Conservation (phyloP, 2,797 vertebrate species). For the Cetoscarus ocellatus region DNA sequence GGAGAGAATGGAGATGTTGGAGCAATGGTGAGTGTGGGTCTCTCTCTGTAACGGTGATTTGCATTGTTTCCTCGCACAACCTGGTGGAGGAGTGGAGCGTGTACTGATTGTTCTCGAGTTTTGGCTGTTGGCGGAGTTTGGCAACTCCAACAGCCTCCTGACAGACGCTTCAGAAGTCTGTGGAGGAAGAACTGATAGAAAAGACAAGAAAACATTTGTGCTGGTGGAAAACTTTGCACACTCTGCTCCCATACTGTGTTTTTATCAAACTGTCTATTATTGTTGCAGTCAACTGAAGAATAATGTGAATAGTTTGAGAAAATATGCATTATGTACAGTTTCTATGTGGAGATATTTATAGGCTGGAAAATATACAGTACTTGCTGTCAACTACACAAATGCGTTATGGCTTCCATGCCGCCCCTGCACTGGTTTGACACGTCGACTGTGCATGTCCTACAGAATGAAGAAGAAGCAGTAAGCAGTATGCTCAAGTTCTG, state of each 20-base stretch:
- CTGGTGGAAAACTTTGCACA: conserved; percentile 4
- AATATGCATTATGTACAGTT: no score
- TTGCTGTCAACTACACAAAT: no score
- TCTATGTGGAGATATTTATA: no score
- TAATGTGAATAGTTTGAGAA: no score
- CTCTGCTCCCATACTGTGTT: not conserved
- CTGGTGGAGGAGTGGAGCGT: conserved; percentile 25
- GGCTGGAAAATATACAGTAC: no score
- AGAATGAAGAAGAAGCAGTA: no score
- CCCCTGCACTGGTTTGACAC: no score
- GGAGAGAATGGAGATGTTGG: conserved; percentile 98
- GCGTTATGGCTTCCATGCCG: no score
- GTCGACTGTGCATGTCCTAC: no score
- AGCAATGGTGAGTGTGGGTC: conserved; percentile 89
- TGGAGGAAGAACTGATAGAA: conserved; percentile 17
- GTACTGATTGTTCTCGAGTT: conserved; percentile 38
- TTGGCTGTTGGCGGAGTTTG: conserved; percentile 38
- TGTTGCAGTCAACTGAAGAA: no score
- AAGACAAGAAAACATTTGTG: conserved; percentile 29
- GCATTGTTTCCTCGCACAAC: conserved; percentile 38
- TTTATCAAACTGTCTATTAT: not conserved
- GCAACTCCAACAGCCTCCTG: conserved; percentile 23
- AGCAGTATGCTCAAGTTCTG: no score
- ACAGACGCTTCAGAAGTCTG: conserved; percentile 31
- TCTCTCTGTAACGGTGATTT: conserved; percentile 8